Base-by-base conservation (phyloP, 1,140 invertebrate species). In the Sipha flava region DNA sequence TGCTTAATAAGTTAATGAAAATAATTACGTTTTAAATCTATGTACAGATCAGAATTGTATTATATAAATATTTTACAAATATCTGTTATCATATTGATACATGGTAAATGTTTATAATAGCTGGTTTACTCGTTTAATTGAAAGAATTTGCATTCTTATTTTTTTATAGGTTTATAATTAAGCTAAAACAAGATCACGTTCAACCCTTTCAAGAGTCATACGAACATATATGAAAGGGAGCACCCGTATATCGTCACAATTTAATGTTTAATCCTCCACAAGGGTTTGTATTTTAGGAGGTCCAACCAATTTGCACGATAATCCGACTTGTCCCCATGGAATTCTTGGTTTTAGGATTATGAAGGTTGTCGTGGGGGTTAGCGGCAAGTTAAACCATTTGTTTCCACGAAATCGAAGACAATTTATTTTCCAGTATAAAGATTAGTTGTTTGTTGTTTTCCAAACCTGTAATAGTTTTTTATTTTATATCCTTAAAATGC, bases 271-370 rank as follows among this genome's bases (percentile, higher is more conserved):
- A 52, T 52, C 49, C 31, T 21, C 18, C 52, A 77, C 31, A 29
- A 57, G 34, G 47, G n/a, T 52, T 34, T 26, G 73, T 18, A 16
- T 52, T 57, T 68, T 26, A 29, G 34, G 34, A 2, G 52, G 73
- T 77, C 73, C 52, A 40, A 14, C 73, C 49, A 77, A 77, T 77
- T 77, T 77, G 52, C 49, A 52, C 49, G 73, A 77, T 77, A 77
- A 77, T 77, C 73, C 52, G 47, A 34, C 52, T 77, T 40, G 73
- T 59, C 21, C 34, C 52, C n/a, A 7, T 23, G 47, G 34, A 34
- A 77, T 43, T 77, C 73, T 57, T 59, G 31, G 73, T 77, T 43
- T 34, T 23, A 43, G 73, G 52, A 77, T 77, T 77, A 77, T 77
- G 73, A 77, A 77, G 73, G 73, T 77, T 37, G 73, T 75, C 29